Evolutionary conservation across 2,888 invertebrate species (phyloP).

Genomic region (Bembecia ichneumoniformis): DNA sequence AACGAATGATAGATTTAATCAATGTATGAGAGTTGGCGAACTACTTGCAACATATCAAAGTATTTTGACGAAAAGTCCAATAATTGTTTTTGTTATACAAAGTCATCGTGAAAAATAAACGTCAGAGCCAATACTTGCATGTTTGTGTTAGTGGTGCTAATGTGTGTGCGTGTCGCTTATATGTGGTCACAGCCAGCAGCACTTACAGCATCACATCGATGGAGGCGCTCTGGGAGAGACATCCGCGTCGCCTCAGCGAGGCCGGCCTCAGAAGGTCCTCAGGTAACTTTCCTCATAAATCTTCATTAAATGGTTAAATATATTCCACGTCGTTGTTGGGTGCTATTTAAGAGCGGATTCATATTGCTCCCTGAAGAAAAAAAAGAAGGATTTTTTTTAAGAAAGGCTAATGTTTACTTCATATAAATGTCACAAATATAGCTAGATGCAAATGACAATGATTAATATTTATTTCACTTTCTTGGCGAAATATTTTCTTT

Average conservation of each 20-base stretch:
- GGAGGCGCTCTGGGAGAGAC: conserved; percentile 82
- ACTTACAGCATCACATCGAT: conserved; percentile 75
- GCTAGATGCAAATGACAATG: too few species aligned
- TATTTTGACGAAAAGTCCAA: too few species aligned
- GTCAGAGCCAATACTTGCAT: conserved; percentile 5
- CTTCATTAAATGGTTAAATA: background rate
- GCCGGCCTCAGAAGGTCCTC: conserved; percentile 82
- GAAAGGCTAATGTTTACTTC: too few species aligned
- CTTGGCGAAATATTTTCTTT: too few species aligned
- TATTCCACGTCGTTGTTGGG: background rate
- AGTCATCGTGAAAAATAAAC: conserved; percentile 14
- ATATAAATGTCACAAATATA: too few species aligned
- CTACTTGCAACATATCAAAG: background rate
- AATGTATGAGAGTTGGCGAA: background rate
- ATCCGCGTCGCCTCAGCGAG: conserved; percentile 81
- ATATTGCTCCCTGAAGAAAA: too few species aligned
- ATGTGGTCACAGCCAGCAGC: conserved; percentile 67
- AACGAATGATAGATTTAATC: conserved; percentile 1
- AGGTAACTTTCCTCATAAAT: conserved; percentile 67
- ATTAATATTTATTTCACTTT: too few species aligned
- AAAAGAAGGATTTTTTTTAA: too few species aligned
- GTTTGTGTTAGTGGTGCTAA: conserved; percentile 46
- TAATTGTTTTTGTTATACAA: too few species aligned
- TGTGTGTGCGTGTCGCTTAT: conserved; percentile 63
- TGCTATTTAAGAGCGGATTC: too few species aligned